Base-by-base conservation (phyloP, 2,888 invertebrate genomes). In the Lepidocyrtinus sp. region DNA sequence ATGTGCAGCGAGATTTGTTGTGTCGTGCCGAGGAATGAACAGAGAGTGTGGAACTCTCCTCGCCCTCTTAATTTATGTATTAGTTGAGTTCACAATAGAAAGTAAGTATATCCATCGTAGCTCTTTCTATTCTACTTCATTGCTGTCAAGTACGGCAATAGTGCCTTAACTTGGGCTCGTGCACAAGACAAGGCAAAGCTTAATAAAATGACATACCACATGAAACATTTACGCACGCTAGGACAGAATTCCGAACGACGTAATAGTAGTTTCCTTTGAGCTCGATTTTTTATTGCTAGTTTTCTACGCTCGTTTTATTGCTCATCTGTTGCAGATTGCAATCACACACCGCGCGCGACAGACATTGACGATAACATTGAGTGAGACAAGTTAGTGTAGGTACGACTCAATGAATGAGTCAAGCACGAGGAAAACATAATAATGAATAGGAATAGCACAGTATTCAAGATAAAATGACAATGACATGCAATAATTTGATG, bases 311-410 rank as follows among this genome's bases (percentile, higher is more conserved):
- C 15, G 36, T 5, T 75, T 75, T 75, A 75, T 75, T 75, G 69
- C 70, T 75, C 75, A 75, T 75, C 75, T 75, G 75, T 75, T 75
- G 75, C 75, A 75, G 75, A 75, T 70, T 75, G 63, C 64, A 36
- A 69, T 69, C 75, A 71, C 36, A 27, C 17, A 63, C 27, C 22
- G 63, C 63, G 12, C 12, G 12, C 12, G 12, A 9, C 12, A 9
- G 12, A 5, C 36, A 36, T 12, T 12, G 36, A 36, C 36, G 12
- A 9, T 9, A 12, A 36, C 36, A 9, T 36, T 36, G 36, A 36
- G 36, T 5, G 12, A 36, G 36, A 12, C 36, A 36, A 36, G 36
- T 36, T 5, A 36, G 12, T 63, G 75, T 26, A 61, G 61, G 50
- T 25, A 62, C 50, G 46, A 63, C 61, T 67, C 22, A 46, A 67